These are phyloP conservation scores for Cheilosia soror DNA, from an alignment of 2,888 invertebrate genomes.

Conservation along the genomic window DNA sequence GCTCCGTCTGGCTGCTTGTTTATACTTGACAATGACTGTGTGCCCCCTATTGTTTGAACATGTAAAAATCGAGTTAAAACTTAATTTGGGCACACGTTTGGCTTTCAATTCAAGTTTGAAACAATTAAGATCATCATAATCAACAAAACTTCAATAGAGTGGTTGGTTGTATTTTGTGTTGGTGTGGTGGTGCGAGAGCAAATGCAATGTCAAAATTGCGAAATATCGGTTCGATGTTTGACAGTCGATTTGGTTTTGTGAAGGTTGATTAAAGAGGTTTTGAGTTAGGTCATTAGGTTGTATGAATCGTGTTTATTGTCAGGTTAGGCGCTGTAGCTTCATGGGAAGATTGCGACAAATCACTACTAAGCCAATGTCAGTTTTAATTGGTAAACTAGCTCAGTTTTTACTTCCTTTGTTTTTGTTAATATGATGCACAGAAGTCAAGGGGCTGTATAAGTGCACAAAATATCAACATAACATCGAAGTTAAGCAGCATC, in stretches of 20 bases:
- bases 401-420: no score
- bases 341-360: neutral
- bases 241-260: conserved; percentile 54
- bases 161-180: neutral
- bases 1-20: conserved; percentile 5
- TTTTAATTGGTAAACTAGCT: no score
- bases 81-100: conserved; percentile 64
- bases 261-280: conserved; percentile 55
- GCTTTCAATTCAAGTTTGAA: conserved; percentile 62
- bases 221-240: conserved; percentile 67
- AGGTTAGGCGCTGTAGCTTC: neutral
- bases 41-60: conserved; percentile 37
- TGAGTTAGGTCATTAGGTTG: conserved; percentile 28
- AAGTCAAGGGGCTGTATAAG: no score
- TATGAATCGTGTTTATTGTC: conserved; percentile 6
- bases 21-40: conserved; percentile 60
- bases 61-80: conserved; percentile 39
- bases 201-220: conserved; percentile 65
- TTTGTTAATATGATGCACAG: no score
- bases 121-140: conserved; percentile 59
- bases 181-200: conserved; percentile 22
- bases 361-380: no score
- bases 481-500: no score
- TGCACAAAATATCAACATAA: no score
- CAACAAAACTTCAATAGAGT: conserved; percentile 24